Base-by-base conservation (phyloP, 2,888 invertebrate genomes). In the Tenthredo scrophulariae region DNA sequence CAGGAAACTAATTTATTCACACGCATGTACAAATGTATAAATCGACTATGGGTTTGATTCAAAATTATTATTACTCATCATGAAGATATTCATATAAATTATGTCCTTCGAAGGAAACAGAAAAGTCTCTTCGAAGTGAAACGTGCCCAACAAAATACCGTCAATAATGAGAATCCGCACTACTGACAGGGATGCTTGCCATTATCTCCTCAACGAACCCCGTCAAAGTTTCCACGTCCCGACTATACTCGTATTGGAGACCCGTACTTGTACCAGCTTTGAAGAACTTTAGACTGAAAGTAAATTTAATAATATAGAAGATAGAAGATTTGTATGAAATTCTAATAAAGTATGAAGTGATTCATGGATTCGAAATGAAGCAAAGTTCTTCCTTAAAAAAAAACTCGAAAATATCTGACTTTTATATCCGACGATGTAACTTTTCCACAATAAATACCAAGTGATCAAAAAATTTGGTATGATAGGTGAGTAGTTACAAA, bases 211-310 rank as follows among this genome's bases (percentile, higher is more conserved):
- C 1, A 54, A 54, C n/a, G 54, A 54, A n/a, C n/a, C 7, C n/a
- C 54, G 18, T n/a, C 54, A 54, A n/a, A n/a, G 54, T n/a, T 54
- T 54, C 54, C 6, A n/a, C 54, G 54, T 54, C 54, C 3, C 46
- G 46, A 54, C 1, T 7, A 54, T n/a, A 6, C 54, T 54, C 4
- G 46, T 46, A 46, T 46, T 46, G 46, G 46, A 46, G 15, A 15
- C 46, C 67, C 67, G 67, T 29, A 33, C 67, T 67, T 67, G 13
- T 67, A 26, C 67, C 67, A 67, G 67, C 67, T 29, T 22, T 67
- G 29, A 67, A 67, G 67, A 26, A 67, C 15, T 29, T 67, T 29
- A 67, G 18, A 67, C 67, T 67, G 67, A 29, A 67, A 67, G 3
- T 67, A 29, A 65, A 26, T 65, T 15, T 0, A n/a, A 50, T 50